phyloP scores from a whole-genome alignment of 2,888 invertebrate species.

The Cremastinae sp. region DNA sequence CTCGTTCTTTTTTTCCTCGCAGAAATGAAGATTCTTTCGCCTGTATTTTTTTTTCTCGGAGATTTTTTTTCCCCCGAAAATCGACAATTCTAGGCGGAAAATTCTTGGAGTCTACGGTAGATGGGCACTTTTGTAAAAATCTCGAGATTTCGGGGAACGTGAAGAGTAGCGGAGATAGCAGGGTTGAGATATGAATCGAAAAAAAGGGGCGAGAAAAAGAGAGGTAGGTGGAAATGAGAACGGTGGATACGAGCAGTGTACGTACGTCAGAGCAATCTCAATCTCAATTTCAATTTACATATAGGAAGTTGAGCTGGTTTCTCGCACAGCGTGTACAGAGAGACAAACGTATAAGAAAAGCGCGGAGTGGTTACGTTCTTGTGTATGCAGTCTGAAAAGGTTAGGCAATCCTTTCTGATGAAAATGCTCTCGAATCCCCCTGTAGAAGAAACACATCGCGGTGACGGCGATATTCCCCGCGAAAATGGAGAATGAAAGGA shows the following conservation, averaged over 20 bases:
- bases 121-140: background rate
- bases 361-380: background rate
- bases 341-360: constrained; percentile 2
- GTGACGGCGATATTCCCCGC: constrained; percentile 40
- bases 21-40: background rate
- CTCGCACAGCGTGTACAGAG: background rate
- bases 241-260: background rate
- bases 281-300: constrained; percentile 49
- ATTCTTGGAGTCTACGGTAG: no score
- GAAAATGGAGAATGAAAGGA: constrained; percentile 5
- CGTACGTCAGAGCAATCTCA: constrained; percentile 40
- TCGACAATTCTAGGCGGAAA: no score
- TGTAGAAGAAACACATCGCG: background rate
- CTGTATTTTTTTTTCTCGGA: background rate
- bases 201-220: no score
- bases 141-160: no score
- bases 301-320: constrained; percentile 25
- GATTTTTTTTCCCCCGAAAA: background rate
- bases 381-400: constrained; percentile 23
- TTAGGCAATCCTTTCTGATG: constrained; percentile 38
- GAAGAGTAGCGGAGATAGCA: no score
- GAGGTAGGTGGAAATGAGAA: constrained; percentile 8
- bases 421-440: no score
- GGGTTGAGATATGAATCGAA: background rate
- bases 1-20: background rate